Evolutionary conservation across 2,113 vertebrate genomes (phyloP).

Genomic region (Burhinus oedicnemus): DNA sequence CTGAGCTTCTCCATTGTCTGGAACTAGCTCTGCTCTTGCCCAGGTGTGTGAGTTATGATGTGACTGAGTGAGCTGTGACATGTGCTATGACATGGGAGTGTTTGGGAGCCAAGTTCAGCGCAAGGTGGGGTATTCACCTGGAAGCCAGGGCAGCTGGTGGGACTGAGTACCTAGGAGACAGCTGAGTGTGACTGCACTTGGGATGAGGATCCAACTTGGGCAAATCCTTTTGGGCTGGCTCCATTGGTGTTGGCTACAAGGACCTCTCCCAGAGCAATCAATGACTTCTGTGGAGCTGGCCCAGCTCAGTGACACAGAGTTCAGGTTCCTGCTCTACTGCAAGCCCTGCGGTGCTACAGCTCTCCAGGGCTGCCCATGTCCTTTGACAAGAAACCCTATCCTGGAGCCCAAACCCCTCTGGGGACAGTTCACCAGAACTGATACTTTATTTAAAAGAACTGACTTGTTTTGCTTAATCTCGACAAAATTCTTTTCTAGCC

Average conservation of each 20-base stretch:
- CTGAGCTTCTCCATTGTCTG: not conserved
- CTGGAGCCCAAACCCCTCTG: constrained; percentile 23
- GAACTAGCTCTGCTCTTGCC: not conserved
- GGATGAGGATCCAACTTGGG: not conserved
- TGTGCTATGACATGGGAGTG: too few species aligned
- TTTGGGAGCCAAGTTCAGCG: not conserved
- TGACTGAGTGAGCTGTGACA: not conserved
- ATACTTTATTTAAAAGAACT: constrained; percentile 29
- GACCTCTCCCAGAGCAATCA: not conserved
- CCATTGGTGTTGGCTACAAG: not conserved
- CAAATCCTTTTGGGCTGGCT: not conserved
- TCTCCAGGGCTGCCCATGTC: not conserved
- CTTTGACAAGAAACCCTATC: constrained; percentile 19
- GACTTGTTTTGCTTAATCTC: constrained; percentile 56
- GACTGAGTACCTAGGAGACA: not conserved
- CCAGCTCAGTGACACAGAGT: not conserved
- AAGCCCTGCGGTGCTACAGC: not conserved
- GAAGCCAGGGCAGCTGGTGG: not conserved
- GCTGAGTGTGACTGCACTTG: fast-evolving
- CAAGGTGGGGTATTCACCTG: not conserved
- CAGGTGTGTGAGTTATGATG: not conserved
- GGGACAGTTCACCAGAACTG: constrained; percentile 16
- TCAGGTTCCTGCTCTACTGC: not conserved
- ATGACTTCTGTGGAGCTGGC: not conserved
- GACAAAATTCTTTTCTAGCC: constrained; percentile 57